Conservation (phyloP, 2,113 vertebrate genomes). For the Azemiops feae region DNA sequence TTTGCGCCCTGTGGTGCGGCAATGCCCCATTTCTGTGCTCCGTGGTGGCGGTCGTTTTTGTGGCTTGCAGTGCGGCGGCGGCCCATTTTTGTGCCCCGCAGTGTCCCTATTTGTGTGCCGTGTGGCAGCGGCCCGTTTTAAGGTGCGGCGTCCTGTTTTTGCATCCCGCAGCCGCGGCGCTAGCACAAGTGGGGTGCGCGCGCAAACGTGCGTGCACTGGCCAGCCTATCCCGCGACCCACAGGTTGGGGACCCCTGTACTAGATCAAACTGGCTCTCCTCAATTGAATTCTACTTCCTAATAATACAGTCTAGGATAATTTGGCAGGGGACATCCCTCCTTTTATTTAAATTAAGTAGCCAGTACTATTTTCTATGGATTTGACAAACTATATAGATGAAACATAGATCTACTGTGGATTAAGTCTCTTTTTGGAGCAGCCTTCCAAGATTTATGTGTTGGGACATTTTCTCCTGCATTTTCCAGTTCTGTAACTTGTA, state of each 20-base stretch:
- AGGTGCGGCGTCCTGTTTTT: too few relatives aligned
- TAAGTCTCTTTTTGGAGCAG: neutral
- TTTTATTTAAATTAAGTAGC: neutral
- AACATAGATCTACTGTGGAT: neutral
- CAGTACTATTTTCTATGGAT: neutral
- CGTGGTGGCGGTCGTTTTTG: too few relatives aligned
- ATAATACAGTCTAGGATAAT: neutral
- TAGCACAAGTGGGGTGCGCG: too few relatives aligned
- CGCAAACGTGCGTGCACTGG: too few relatives aligned
- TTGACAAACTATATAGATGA: neutral
- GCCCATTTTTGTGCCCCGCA: too few relatives aligned
- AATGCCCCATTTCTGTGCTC: too few relatives aligned
- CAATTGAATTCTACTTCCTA: neutral
- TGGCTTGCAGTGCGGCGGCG: too few relatives aligned
- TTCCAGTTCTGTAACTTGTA: neutral
- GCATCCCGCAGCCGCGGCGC: too few relatives aligned
- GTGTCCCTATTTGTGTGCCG: too few relatives aligned
- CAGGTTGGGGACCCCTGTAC: neutral
- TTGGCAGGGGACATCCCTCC: neutral
- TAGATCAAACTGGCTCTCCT: neutral
- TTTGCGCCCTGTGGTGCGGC: too few relatives aligned
- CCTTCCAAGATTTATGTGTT: neutral
- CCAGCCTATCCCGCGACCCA: too few relatives aligned
- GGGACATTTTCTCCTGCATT: neutral
- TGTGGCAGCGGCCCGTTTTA: too few relatives aligned